Evolutionary conservation across 2,797 vertebrate species (phyloP).

Genomic region (Acropternis orthonyx): DNA sequence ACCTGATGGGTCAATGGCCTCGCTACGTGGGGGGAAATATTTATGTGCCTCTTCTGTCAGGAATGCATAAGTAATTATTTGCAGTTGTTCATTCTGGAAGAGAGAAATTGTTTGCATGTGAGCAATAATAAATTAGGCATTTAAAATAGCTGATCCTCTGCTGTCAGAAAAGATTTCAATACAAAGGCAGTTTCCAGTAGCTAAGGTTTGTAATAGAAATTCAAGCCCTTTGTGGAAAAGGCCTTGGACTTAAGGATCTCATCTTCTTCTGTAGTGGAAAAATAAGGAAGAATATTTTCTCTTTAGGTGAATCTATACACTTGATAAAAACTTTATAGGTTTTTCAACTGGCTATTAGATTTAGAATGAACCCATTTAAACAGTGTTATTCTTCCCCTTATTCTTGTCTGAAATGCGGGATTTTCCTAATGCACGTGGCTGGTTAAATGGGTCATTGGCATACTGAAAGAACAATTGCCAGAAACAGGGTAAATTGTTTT

Average conservation of each 20-base stretch:
- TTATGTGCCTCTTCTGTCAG: conserved; percentile 22
- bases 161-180: conserved; percentile 30
- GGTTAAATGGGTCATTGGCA: not conserved
- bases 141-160: not conserved
- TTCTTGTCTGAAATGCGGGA: not conserved
- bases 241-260: not conserved
- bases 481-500: conserved; percentile 9
- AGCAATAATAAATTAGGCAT: conserved; percentile 14
- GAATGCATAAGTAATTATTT: conserved; percentile 46
- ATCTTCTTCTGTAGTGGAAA: not conserved
- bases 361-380: conserved; percentile 16
- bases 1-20: not conserved
- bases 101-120: conserved; percentile 17
- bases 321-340: conserved; percentile 14
- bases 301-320: not conserved
- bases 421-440: conserved; percentile 5
- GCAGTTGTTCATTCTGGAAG: conserved; percentile 23
- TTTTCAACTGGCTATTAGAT: conserved; percentile 34
- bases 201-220: conserved; percentile 8
- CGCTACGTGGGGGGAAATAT: not conserved
- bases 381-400: not conserved
- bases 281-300: not conserved
- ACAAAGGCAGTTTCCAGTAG: conserved; percentile 7
- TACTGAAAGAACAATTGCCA: conserved; percentile 25
- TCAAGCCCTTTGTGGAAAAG: not conserved